These are phyloP conservation scores for Acinonyx jubatus DNA, from an alignment of 2,113 vertebrate genomes.

Conservation along the genomic window DNA sequence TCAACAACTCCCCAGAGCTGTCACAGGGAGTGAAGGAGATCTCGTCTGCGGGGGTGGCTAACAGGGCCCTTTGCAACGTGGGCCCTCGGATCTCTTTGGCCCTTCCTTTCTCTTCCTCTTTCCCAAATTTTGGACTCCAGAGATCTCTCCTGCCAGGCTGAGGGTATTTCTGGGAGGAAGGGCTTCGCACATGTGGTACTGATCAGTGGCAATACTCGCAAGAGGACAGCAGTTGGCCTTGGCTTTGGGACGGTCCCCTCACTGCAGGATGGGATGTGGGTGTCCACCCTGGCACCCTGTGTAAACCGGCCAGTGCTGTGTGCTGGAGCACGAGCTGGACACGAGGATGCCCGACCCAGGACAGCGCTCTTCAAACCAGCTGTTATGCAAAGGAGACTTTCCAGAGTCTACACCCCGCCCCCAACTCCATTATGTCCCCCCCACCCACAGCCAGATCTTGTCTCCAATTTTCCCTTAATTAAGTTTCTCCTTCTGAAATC, in stretches of 20 bases:
- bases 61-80: rapidly evolving
- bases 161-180: background rate
- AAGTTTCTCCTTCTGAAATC: background rate
- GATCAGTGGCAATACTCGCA: background rate
- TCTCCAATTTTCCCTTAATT: constrained; percentile 15
- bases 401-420: background rate
- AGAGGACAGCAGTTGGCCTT: rapidly evolving
- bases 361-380: background rate
- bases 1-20: background rate
- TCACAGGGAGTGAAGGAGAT: rapidly evolving
- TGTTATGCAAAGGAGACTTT: background rate
- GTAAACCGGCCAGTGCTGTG: background rate
- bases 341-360: background rate
- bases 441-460: background rate
- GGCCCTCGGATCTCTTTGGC: rapidly evolving
- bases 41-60: rapidly evolving
- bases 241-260: background rate
- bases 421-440: background rate
- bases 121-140: background rate
- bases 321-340: background rate
- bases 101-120: background rate
- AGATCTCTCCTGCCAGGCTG: background rate
- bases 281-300: background rate
- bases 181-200: rapidly evolving
- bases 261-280: background rate